Evolutionary conservation across 2,797 vertebrate genomes (phyloP), one percentile per base, ranked within the genome.

Genomic region (Phoxinus dragarum): DNA sequence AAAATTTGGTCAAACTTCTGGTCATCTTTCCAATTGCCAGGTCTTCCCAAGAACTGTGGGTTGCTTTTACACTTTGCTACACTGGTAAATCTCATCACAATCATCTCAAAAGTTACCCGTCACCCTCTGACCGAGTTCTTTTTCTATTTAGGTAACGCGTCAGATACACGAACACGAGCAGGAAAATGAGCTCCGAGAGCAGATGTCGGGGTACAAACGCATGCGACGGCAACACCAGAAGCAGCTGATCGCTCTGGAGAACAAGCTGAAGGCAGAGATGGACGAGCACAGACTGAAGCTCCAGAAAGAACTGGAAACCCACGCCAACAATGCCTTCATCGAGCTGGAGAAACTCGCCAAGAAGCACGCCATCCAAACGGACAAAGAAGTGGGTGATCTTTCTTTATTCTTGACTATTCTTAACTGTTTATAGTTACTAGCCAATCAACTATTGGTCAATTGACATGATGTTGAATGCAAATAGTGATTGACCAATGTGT

Each of bases 101-200:
- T 59, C 12, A n/a, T 49, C 72, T 27, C 56, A 27, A 36, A 74
- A 66, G 40, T 74, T 66, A 66, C 64, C 61, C 31, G 1, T 69
- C 19, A 56, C 49, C 23, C n/a, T 56, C 9, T 78, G 5, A 79
- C 84, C 47, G 3, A 86, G 9, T 77, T 52, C 23, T 47, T 76
- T 76, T 40, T 85, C 66, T 56, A 4, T 17, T 1, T 94, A 99
- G 98, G 98, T 99, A 95, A 99, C 98, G 93, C 97, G 98, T 92
- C 98, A 99, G 96, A 99, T 99, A 96, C 98, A 99, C 87, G 98
- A 99, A 94, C 98, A 99, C 96, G 98, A 99, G 97, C 98, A 99
- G 96, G 98, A 99, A 94, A 99, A 97, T 93, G 98, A 99, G 96
- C 95, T 99, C 92, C 98, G 98, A 90, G 98, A 99, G 96, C 98